Evolutionary conservation across 2,797 vertebrate genomes (phyloP), one percentile per base, ranked within the genome.

Genomic region (Perodicticus potto): DNA sequence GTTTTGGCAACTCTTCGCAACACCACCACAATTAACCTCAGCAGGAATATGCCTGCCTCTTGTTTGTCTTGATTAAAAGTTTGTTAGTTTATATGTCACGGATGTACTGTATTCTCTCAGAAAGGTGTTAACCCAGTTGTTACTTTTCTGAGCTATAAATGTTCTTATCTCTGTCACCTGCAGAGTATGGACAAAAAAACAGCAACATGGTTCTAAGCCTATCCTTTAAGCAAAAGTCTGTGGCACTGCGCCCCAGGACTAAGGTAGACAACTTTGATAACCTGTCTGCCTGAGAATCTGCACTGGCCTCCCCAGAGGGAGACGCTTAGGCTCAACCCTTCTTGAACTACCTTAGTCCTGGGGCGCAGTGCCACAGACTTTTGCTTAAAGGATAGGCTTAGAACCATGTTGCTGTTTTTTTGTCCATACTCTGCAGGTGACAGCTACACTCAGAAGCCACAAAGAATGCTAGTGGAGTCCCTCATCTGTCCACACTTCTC

Each of bases 401-500:
- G 34, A 84, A 67, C 86, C 49, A 53, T 78, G 45, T 53, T 37
- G 7, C 45, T 77, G 70, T 82, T 91, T 81, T 25, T 70, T 34
- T 43, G 57, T 65, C 70, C 86, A 43, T 19, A 29, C 20, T 69
- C 17, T 70, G 89, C 93, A 90, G 89, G 81, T 92, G 89, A 92
- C 59, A 82, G 43, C 76, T 61, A 63, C 67, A 34, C 20, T 45
- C 67, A 63, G 70, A 91, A 91, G 61, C 67, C 34, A 43, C 57
- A 70, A 86, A 34, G 82, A 94, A 83, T 69, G 73, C 55, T 88
- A 69, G 49, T 55, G 73, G 43, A 92, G 65, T 37, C 40, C 61
- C 45, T 77, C 74, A 40, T 80, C 59, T 16, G 53, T 78, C n/a
- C 81, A 57, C 76, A 1, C 72, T 40, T 86, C 19, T 92, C 81